Base-by-base conservation (phyloP, 2,888 invertebrate genomes). In the Ophioninae sp. region DNA sequence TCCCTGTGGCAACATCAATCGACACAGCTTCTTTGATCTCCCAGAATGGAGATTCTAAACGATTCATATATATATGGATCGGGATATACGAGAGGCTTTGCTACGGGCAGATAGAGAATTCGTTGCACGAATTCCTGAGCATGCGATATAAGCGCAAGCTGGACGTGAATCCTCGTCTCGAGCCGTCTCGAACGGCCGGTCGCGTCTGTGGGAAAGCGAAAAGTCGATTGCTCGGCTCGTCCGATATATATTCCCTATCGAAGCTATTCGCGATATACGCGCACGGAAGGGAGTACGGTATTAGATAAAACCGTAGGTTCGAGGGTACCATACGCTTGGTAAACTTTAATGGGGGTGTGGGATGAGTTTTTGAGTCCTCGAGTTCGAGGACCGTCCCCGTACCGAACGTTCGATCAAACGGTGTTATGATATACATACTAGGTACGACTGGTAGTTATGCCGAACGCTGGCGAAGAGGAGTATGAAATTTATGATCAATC, bases 401-500 rank as follows among this genome's bases (percentile, higher is more conserved):
- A n/a, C n/a, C n/a, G n/a, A n/a, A n/a, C n/a, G n/a, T n/a, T n/a
- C n/a, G n/a, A n/a, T n/a, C n/a, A n/a, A n/a, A n/a, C n/a, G n/a
- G n/a, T n/a, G n/a, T n/a, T n/a, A n/a, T n/a, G n/a, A 79, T 76
- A 76, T 81, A 59, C 65, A 62, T 77, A 70, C 70, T 74, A 41
- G 69, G 57, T 74, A 70, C 78, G 65, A 75, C 70, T 81, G 61
- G 77, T 77, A 83, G 62, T 64, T 44, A n/a, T 57, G 41, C 44
- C 64, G 30, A 41, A 70, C 65, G 73, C 68, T 76, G 65, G 62
- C 56, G 73, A 72, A 74, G 69, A 78, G 74, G 75, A 82, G 68
- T 70, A 81, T 81, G 85, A 87, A 89, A 90, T 90, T 91, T 91
- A 90, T 87, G 89, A 89, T 81, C 88, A 82, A 78, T 73, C 85